Evolutionary conservation across 2,888 invertebrate species (phyloP), one percentile per base, ranked within the genome.

Genomic region (Melanostoma mellinum): DNA sequence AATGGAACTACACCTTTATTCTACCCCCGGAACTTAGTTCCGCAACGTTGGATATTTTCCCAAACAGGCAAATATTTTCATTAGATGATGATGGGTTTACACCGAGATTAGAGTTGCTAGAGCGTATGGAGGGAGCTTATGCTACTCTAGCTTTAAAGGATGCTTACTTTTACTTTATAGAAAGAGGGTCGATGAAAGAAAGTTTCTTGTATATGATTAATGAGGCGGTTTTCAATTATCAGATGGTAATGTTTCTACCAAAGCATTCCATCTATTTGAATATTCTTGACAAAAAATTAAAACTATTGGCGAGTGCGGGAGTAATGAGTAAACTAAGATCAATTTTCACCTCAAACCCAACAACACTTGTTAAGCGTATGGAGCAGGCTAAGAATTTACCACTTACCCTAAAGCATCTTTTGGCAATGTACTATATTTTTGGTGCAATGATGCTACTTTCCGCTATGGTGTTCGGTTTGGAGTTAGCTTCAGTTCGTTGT

Each of bases 171-270:
- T 56, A 87, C 33, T 89, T 89, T 61, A 89, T 89, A 50, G 71
- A 38, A 0, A 52, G 6, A 3, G 9, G 5, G 0, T 48, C 88
- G 40, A 78, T 85, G 1, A 85, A 67, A 3, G 55, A 61, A 56
- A 88, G 88, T n/a, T 80, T 81, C 0, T 48, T 90, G 3, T 86
- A 87, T 6, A 84, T 86, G 20, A 86, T 90, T 2, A 68, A 74
- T 0, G 89, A 90, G 63, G 87, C 87, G n/a, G 87, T 89, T 35
- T 88, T 86, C 56, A 69, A 85, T 1, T 86, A 87, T 32, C 89
- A 89, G 50, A 48, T 88, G 73, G 88, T 87, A 33, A 87, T 89
- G 86, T 88, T 85, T 6, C 61, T 89, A 67, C 86, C 84, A 0
- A 88, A 88, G 8, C 86, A 89, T 38, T 89, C 89, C 1, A 80